These are phyloP conservation scores for Heliocidaris tuberculata DNA, from an alignment of 35 echinoderm and acorn worm genomes.

Conservation along the genomic window DNA sequence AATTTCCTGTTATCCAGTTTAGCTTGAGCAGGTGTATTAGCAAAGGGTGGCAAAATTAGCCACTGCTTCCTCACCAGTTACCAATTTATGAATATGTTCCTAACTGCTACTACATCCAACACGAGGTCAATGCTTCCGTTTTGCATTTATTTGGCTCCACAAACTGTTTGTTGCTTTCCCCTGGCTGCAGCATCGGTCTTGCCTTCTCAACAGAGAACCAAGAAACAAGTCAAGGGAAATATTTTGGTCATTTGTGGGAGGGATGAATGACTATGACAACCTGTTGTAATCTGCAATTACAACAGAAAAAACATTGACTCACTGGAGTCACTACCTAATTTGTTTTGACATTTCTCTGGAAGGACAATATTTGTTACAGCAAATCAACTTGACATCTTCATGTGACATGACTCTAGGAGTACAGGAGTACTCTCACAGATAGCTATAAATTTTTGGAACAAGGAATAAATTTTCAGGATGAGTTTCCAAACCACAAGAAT, in stretches of 20 bases:
- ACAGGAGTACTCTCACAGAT: too few species aligned
- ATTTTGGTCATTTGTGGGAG: background rate
- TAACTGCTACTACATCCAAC: background rate
- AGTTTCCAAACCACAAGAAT: too few species aligned
- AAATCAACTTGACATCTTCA: too few species aligned
- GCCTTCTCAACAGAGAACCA: background rate
- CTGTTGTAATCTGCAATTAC: conserved; percentile 1
- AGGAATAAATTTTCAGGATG: too few species aligned
- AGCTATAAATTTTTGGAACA: too few species aligned
- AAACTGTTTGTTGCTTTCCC: background rate
- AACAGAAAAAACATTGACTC: background rate
- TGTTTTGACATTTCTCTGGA: background rate
- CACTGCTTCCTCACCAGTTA: conserved; percentile 10
- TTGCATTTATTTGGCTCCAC: conserved; percentile 27
- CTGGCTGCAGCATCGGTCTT: background rate
- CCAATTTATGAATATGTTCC: conserved; percentile 23
- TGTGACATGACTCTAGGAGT: too few species aligned
- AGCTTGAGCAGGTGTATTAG: conserved; percentile 30
- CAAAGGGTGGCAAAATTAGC: conserved; percentile 31
- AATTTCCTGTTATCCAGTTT: conserved; percentile 47
- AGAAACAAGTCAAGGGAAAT: background rate
- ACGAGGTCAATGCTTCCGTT: conserved; percentile 12
- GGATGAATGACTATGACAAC: background rate
- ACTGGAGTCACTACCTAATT: background rate
- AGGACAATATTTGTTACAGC: background rate